These are phyloP conservation scores for Adineta ricciae DNA, from an alignment of 2,888 invertebrate genomes.

Conservation along the genomic window DNA sequence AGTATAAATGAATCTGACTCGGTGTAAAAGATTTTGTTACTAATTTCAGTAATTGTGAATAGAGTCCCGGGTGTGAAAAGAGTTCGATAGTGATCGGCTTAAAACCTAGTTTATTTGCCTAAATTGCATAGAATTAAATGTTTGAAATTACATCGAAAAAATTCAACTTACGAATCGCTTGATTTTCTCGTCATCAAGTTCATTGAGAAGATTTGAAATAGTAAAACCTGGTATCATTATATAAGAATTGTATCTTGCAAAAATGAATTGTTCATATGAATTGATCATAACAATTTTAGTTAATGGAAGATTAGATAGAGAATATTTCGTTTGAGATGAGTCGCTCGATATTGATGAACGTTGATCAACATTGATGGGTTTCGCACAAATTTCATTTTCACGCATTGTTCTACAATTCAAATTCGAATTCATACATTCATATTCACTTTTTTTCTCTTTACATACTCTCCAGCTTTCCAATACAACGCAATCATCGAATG, in stretches of 20 bases:
- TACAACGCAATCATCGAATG: background rate
- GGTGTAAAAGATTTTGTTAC: too few relatives aligned
- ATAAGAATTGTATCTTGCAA: slow-evolving; percentile 5
- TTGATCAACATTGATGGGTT: background rate
- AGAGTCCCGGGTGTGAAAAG: background rate
- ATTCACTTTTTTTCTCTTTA: too few relatives aligned
- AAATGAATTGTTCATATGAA: background rate
- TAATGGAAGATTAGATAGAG: background rate
- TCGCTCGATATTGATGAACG: background rate
- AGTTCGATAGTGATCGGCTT: background rate
- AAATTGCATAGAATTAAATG: background rate
- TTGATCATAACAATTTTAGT: background rate
- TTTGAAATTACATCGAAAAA: background rate
- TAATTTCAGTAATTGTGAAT: background rate
- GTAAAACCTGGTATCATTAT: background rate
- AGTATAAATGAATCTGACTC: background rate
- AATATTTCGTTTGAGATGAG: background rate
- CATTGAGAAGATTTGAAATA: background rate
- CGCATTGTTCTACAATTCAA: background rate
- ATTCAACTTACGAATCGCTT: background rate
- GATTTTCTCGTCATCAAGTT: background rate
- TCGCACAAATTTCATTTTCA: background rate
- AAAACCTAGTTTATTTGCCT: slow-evolving; percentile 3
- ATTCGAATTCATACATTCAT: too few relatives aligned
- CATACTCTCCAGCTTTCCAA: slow-evolving; percentile 9